Conservation (phyloP, 2,113 vertebrate genomes). For the Terrapene triunguis region DNA sequence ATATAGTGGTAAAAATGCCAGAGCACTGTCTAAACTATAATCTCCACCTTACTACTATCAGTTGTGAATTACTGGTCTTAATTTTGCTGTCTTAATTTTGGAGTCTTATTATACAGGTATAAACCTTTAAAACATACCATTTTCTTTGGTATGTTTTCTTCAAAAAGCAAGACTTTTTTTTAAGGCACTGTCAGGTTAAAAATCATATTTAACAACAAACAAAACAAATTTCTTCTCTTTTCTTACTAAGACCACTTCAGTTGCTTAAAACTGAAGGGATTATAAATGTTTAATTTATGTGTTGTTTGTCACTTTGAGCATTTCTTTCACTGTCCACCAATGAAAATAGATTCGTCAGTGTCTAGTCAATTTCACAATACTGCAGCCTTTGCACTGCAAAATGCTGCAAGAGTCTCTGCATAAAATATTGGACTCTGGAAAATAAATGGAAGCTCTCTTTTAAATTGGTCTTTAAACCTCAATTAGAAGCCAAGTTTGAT, state of each 20-base stretch:
- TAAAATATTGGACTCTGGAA: background rate
- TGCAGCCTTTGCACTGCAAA: background rate
- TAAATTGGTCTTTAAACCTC: background rate
- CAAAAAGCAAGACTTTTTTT: background rate
- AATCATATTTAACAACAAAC: background rate
- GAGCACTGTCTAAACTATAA: background rate
- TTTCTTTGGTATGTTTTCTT: background rate
- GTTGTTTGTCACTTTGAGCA: background rate
- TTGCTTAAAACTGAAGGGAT: background rate
- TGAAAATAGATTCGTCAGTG: background rate
- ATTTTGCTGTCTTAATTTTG: background rate
- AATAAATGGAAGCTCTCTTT: background rate
- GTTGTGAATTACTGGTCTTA: background rate
- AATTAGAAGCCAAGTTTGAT: background rate
- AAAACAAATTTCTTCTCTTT: background rate
- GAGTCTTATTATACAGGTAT: background rate
- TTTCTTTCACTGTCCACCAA: background rate
- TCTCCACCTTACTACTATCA: background rate
- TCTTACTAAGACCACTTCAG: background rate
- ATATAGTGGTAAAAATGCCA: background rate
- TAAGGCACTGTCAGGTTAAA: background rate
- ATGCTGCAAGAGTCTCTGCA: background rate
- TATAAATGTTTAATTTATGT: background rate
- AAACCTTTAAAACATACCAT: background rate
- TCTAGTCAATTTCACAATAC: background rate